Percentiles rank a stretch among this genome's conserved stretches.
Evolutionary conservation across 2,113 vertebrate species (phyloP).

Genomic region (Brachionichthys hirsutus): DNA sequence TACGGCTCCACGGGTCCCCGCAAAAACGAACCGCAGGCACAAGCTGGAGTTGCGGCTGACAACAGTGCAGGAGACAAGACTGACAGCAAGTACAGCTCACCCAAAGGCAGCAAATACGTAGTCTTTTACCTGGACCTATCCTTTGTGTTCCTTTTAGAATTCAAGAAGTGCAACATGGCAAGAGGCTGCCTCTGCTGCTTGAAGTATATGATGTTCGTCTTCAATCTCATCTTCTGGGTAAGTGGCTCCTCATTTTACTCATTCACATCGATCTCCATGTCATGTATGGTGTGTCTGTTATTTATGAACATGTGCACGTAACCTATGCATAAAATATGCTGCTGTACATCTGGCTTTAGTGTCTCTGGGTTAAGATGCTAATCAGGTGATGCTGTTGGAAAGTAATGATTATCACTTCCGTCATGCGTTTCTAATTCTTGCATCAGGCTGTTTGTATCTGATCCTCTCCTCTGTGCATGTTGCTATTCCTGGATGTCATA

Average conservation of each 20-base stretch:
- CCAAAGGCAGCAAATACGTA: conserved; percentile 97
- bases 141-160: conserved; percentile 99
- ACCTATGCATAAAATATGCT: neutral
- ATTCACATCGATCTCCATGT: neutral
- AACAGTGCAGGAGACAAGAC: conserved; percentile 68
- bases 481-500: conserved; percentile 72
- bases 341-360: neutral
- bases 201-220: conserved; percentile 99
- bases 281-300: neutral
- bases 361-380: neutral
- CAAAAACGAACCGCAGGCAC: conserved; percentile 70
- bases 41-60: conserved; percentile 61
- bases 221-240: conserved; percentile 99
- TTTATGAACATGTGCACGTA: neutral
- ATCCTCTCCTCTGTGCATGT: conserved; percentile 39
- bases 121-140: conserved; percentile 99
- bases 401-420: conserved; percentile 50
- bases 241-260: conserved; percentile 72
- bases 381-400: conserved; percentile 12
- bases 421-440: conserved; percentile 63
- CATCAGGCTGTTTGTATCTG: conserved; percentile 63
- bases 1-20: conserved; percentile 90
- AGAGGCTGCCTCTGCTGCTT: conserved; percentile 97
- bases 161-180: conserved; percentile 99
- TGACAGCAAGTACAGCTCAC: conserved; percentile 85